Percentiles rank a stretch among this genome's conserved stretches.
These are phyloP conservation scores for Theristicus caerulescens DNA, from an alignment of 2,113 vertebrate genomes.

Conservation along the genomic window DNA sequence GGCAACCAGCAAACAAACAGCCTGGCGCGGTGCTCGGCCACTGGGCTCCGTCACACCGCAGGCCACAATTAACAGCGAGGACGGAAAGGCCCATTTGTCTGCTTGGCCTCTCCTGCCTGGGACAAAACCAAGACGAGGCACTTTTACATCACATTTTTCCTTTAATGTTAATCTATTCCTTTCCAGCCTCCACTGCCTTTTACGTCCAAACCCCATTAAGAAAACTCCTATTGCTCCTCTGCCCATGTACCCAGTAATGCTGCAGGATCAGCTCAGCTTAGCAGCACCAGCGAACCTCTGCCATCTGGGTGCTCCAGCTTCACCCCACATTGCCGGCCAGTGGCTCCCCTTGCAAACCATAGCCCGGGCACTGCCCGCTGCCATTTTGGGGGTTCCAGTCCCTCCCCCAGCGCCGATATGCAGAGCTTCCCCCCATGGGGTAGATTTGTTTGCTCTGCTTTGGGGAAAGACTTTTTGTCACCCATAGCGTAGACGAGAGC, in stretches of 20 bases:
- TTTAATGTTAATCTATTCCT: neutral
- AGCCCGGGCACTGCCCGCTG: accelerated
- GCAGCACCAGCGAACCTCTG: neutral
- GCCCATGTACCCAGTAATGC: accelerated
- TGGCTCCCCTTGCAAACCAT: neutral
- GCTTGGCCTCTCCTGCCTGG: neutral
- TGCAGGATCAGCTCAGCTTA: neutral
- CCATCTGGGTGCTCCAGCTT: neutral
- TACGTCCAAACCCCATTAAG: neutral
- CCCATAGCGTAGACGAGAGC: accelerated
- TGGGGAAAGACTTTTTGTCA: neutral
- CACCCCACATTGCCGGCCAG: accelerated
- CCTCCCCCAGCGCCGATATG: accelerated
- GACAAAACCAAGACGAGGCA: neutral
- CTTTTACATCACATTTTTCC: neutral
- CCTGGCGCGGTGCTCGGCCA: accelerated
- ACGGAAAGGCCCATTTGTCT: neutral
- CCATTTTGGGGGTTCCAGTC: accelerated
- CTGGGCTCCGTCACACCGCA: neutral
- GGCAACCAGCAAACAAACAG: slow-evolving; percentile 56
- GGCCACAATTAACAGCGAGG: neutral
- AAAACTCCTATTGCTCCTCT: neutral
- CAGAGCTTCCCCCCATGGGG: neutral
- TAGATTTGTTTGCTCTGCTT: neutral
- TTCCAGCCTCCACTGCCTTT: neutral